A percentile compares a stretch with the other conserved stretches of the same genome.
phyloP scores from a whole-genome alignment of 2,797 vertebrate genomes.

The Urosaurus nigricauda region DNA sequence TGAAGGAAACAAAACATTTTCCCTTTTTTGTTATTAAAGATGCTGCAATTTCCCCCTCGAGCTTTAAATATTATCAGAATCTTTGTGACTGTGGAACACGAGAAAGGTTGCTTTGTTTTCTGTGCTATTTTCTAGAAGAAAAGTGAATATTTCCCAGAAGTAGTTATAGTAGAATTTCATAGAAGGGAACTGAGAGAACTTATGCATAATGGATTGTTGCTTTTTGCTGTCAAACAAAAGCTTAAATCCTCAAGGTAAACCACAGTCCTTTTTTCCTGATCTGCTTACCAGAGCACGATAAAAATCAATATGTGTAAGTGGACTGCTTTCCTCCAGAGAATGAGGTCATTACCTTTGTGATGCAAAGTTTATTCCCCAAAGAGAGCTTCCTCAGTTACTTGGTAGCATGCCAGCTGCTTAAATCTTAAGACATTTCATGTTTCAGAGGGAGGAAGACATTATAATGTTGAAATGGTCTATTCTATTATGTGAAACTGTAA shows the following conservation, averaged over 20 bases:
- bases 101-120: conserved; percentile 7
- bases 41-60: not conserved
- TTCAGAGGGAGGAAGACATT: not conserved
- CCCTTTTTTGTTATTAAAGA: conserved; percentile 5
- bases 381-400: conserved; percentile 5
- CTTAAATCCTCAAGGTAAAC: conserved; percentile 39
- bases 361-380: conserved; percentile 7
- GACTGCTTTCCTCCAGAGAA: conserved; percentile 18
- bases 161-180: not conserved
- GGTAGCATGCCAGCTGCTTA: not conserved
- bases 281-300: conserved; percentile 35
- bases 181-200: not conserved
- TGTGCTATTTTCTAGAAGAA: not conserved
- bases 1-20: not conserved
- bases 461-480: not conserved
- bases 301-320: conserved; percentile 37
- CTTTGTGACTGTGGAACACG: not conserved
- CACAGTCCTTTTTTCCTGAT: not conserved
- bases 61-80: conserved; percentile 22
- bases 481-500: not conserved
- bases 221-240: conserved; percentile 43
- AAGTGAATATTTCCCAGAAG: conserved; percentile 2
- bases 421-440: conserved; percentile 16
- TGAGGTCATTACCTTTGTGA: conserved; percentile 16
- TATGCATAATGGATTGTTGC: conserved; percentile 40